Percentiles rank a stretch among this genome's conserved stretches.
Conservation (phyloP, 2,888 invertebrate species). For the Quadroppia sp. region DNA sequence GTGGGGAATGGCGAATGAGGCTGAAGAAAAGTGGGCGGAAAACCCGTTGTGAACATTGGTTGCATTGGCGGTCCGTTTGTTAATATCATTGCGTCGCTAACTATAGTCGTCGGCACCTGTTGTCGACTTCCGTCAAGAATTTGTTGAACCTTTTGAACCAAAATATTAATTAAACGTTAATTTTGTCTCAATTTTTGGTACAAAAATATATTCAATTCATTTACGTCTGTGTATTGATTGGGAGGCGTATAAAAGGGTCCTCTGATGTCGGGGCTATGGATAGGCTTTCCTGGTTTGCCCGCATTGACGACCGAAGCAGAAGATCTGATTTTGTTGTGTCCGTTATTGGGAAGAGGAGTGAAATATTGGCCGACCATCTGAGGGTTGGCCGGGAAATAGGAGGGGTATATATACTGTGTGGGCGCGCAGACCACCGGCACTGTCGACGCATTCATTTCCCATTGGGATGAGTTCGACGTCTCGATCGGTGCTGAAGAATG, state of each 20-base stretch:
- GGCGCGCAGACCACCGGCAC: constrained; percentile 22
- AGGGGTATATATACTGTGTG: constrained; percentile 14
- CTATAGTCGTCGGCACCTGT: constrained; percentile 6
- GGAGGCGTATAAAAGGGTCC: background rate
- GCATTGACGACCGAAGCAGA: background rate
- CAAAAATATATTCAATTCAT: background rate
- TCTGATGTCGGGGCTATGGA: constrained; percentile 24
- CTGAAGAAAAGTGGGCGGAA: background rate
- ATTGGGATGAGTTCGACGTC: background rate
- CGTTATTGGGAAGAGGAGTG: background rate
- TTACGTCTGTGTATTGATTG: constrained; percentile 25
- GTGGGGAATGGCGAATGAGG: constrained; percentile 19
- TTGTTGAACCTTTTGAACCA: background rate
- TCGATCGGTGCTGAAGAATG: background rate
- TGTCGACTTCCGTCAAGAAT: constrained; percentile 1
- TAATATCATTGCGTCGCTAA: constrained; percentile 13
- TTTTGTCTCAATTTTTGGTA: background rate
- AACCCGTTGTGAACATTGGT: constrained; percentile 18
- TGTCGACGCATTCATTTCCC: background rate
- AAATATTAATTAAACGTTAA: background rate
- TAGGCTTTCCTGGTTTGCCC: constrained; percentile 1
- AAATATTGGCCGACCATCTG: background rate
- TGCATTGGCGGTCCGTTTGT: background rate
- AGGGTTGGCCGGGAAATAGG: background rate
- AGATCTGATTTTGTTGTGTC: background rate